phyloP scores from a whole-genome alignment of 2,113 vertebrate species.

The Meles meles region DNA sequence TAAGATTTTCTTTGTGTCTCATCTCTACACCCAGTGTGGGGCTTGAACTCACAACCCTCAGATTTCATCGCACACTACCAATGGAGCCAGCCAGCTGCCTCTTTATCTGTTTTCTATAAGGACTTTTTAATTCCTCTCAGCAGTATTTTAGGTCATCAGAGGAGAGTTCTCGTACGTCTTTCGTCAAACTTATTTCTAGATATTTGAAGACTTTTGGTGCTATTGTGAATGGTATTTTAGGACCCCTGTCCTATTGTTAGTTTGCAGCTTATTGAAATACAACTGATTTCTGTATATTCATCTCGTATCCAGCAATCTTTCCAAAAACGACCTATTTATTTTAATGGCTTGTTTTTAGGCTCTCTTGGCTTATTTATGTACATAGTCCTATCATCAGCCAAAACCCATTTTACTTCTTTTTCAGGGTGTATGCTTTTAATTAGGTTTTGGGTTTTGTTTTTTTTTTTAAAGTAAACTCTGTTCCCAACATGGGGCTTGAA shows the following conservation, averaged over 20 bases:
- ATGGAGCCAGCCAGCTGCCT: background rate
- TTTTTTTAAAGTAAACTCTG: background rate
- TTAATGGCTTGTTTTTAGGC: background rate
- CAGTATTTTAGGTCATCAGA: background rate
- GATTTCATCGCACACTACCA: background rate
- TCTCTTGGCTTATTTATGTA: background rate
- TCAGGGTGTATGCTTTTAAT: background rate
- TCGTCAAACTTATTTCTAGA: background rate
- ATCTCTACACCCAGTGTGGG: background rate
- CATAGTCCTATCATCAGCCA: background rate
- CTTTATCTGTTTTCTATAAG: background rate
- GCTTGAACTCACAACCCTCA: background rate
- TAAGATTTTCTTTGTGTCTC: background rate
- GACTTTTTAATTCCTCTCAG: background rate
- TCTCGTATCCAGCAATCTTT: background rate
- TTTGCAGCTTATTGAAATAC: background rate
- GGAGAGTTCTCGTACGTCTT: background rate
- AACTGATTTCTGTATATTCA: background rate
- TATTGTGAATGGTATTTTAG: background rate
- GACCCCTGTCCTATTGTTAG: background rate
- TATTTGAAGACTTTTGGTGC: background rate
- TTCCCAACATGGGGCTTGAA: background rate
- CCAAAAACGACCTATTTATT: background rate
- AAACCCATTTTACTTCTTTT: background rate
- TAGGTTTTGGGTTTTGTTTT: background rate